phyloP scores from a whole-genome alignment of 2,888 invertebrate species.

The Opisthograptis luteolata region DNA sequence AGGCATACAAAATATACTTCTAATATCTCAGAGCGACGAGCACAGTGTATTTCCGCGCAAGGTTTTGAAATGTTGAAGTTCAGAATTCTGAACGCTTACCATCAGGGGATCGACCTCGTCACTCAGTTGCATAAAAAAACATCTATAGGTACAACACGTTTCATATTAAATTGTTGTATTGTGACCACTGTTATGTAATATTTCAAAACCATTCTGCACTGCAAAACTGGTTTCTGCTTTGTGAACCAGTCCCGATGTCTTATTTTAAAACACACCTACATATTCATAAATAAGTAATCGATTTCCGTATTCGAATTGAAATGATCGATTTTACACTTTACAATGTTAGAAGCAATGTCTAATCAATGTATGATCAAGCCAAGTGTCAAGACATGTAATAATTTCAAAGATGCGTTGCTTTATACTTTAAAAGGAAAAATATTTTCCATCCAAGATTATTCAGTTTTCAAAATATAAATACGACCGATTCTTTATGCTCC shows the following conservation, averaged over 20 bases:
- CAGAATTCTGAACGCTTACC: no score
- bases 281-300: conserved; percentile 28
- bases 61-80: no score
- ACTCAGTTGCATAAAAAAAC: background rate
- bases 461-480: no score
- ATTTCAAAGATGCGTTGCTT: background rate
- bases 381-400: conserved; percentile 4
- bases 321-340: conserved; percentile 1
- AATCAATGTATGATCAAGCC: conserved; percentile 13
- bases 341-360: conserved; percentile 2
- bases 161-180: background rate
- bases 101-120: no score
- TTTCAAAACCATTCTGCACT: background rate
- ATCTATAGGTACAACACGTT: background rate
- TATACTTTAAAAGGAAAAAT: no score
- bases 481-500: no score
- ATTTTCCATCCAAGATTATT: no score
- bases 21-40: no score
- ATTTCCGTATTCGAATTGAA: conserved; percentile 29
- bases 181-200: background rate
- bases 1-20: no score
- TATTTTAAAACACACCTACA: conserved; percentile 24
- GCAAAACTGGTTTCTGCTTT: conserved; percentile 4
- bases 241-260: background rate
- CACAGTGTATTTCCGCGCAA: no score